A percentile compares a stretch with the other conserved stretches of the same genome.
Evolutionary conservation across 2,888 invertebrate genomes (phyloP).

Genomic region (Cabera pusaria): DNA sequence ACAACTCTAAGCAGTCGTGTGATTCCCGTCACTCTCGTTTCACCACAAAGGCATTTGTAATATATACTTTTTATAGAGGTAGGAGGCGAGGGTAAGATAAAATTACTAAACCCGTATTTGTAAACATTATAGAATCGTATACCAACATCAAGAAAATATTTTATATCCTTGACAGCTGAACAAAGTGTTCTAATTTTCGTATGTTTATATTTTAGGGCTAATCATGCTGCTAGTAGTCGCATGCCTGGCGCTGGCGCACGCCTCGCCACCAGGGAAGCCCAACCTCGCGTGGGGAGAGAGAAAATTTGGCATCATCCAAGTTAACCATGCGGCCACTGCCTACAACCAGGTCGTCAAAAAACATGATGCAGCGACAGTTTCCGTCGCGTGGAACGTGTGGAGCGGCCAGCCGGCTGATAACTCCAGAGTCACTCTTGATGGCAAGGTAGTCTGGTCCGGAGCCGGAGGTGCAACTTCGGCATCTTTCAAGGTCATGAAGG

Average conservation of each 20-base stretch:
- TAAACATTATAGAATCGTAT: no score
- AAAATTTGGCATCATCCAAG: slow-evolving; percentile 73
- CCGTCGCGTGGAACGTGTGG: slow-evolving; percentile 78
- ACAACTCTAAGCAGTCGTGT: no score
- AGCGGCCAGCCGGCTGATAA: slow-evolving; percentile 68
- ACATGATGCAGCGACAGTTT: slow-evolving; percentile 68
- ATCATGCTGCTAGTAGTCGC: slow-evolving; percentile 53
- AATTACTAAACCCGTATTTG: no score
- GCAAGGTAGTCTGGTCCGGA: slow-evolving; percentile 68
- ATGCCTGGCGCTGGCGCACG: slow-evolving; percentile 44
- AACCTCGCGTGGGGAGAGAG: slow-evolving; percentile 75
- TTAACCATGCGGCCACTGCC: slow-evolving; percentile 76
- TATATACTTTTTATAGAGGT: no score
- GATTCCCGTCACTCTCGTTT: no score
- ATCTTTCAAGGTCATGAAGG: slow-evolving; percentile 70
- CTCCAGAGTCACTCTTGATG: slow-evolving; percentile 61
- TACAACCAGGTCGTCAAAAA: slow-evolving; percentile 73
- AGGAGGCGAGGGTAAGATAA: no score
- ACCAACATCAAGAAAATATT: no score
- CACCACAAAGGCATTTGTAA: no score
- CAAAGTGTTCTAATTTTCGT: slow-evolving; percentile 52
- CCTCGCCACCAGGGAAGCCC: slow-evolving; percentile 68
- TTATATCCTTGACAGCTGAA: no score
- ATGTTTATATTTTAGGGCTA: slow-evolving; percentile 69
- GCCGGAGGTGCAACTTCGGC: slow-evolving; percentile 61